A percentile compares a stretch with the other conserved stretches of the same genome.
Conservation (phyloP, 2,113 vertebrate species). For the Oreochromis aureus region DNA sequence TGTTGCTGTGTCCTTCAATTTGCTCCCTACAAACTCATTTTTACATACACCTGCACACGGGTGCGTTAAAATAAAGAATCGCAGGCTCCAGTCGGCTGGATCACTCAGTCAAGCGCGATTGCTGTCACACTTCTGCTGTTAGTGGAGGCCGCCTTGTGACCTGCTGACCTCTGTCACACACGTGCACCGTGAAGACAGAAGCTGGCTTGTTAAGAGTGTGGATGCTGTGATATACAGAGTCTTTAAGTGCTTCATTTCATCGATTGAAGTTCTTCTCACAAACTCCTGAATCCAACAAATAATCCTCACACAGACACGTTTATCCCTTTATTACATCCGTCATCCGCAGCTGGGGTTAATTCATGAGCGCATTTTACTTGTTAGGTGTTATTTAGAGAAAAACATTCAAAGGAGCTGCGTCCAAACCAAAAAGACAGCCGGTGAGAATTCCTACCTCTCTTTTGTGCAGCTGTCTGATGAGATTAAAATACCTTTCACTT, state of each 20-base stretch:
- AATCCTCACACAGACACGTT: neutral
- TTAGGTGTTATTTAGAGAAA: neutral
- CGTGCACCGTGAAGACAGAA: neutral
- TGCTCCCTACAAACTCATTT: neutral
- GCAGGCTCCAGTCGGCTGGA: neutral
- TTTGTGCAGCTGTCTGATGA: constrained; percentile 4
- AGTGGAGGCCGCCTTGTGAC: neutral
- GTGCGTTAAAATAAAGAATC: neutral
- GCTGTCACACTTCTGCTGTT: neutral
- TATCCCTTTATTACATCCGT: neutral
- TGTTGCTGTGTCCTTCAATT: neutral
- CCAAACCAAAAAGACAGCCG: neutral
- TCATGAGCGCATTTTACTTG: neutral
- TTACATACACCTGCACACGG: neutral
- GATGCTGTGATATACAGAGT: neutral
- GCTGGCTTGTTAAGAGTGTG: neutral
- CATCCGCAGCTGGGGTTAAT: neutral
- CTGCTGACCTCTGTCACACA: neutral
- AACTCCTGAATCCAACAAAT: neutral
- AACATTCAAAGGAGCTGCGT: neutral
- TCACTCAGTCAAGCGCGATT: neutral
- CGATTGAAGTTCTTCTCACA: neutral
- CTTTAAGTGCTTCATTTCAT: neutral
- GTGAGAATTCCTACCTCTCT: neutral
- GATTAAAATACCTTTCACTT: constrained; percentile 7